Percentiles rank a stretch among this genome's conserved stretches.
phyloP scores from a whole-genome alignment of 2,888 invertebrate genomes.

The Nomada hirtipes region DNA sequence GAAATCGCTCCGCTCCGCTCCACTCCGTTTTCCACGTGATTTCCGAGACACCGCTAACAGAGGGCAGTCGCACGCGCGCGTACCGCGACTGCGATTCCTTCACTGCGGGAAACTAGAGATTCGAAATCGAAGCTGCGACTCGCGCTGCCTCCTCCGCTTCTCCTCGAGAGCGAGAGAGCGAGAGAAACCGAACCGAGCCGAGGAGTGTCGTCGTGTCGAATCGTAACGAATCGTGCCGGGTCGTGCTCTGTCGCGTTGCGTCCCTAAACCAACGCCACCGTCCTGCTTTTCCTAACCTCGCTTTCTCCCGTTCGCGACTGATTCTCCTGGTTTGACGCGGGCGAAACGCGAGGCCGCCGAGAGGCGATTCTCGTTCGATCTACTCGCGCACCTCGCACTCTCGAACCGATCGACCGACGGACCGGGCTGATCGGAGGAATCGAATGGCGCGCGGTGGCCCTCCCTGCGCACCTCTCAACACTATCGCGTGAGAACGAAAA shows the following conservation, averaged over 20 bases:
- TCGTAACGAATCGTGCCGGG: constrained; percentile 41
- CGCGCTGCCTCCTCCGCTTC: constrained; percentile 35
- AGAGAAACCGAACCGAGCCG: constrained; percentile 48
- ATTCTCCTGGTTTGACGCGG: background rate
- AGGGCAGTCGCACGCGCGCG: constrained; percentile 63
- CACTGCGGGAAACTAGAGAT: constrained; percentile 58
- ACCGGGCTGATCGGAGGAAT: background rate
- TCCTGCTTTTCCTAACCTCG: constrained; percentile 44
- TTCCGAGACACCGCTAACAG: constrained; percentile 49
- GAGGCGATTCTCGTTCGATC: too few species aligned
- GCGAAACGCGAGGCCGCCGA: background rate
- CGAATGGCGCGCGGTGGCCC: background rate
- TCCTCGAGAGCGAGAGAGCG: constrained; percentile 33
- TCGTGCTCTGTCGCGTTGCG: constrained; percentile 5
- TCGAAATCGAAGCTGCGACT: constrained; percentile 54
- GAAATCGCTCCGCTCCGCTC: constrained; percentile 11
- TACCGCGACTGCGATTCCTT: constrained; percentile 63
- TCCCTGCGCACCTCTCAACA: background rate
- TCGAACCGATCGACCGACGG: background rate
- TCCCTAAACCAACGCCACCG: constrained; percentile 5
- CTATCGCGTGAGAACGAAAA: constrained; percentile 30
- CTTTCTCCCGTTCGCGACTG: background rate
- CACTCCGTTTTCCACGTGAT: constrained; percentile 60
- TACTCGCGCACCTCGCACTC: background rate
- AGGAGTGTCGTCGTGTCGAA: constrained; percentile 13